phyloP scores from a whole-genome alignment of 2,113 vertebrate species.

The Nasalis larvatus region DNA sequence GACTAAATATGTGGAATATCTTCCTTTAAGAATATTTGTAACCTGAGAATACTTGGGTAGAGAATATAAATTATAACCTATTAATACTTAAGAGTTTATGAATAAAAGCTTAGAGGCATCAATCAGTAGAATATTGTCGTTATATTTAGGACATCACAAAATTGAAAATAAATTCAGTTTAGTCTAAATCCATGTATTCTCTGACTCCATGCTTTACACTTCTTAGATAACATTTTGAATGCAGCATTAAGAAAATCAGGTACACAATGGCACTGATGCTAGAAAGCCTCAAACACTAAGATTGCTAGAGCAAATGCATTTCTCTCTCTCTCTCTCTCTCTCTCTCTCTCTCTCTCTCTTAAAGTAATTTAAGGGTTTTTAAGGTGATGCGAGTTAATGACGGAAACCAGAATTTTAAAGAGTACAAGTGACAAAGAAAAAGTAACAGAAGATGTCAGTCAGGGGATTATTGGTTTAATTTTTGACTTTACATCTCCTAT shows the following conservation, averaged over 20 bases:
- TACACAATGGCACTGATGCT: neutral
- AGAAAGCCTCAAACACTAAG: neutral
- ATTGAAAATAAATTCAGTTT: slow-evolving; percentile 14
- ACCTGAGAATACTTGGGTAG: neutral
- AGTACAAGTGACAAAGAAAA: neutral
- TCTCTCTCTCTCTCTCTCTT: neutral
- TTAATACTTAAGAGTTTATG: neutral
- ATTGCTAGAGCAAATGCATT: neutral
- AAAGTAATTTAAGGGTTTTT: neutral
- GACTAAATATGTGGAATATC: neutral
- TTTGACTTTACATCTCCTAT: neutral
- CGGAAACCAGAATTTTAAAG: slow-evolving; percentile 14
- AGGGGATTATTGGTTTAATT: slow-evolving; percentile 44
- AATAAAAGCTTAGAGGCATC: neutral
- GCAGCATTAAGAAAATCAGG: neutral
- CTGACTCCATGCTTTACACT: neutral
- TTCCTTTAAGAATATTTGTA: slow-evolving; percentile 6
- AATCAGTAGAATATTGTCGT: neutral
- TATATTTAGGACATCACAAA: neutral
- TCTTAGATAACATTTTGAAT: neutral
- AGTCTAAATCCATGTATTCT: neutral
- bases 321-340: neutral
- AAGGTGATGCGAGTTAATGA: neutral
- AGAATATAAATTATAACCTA: neutral
- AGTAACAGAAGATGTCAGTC: neutral